Percentiles rank a stretch among this genome's conserved stretches.
phyloP scores from a whole-genome alignment of 1,140 invertebrate species.

The Lerema accius region DNA sequence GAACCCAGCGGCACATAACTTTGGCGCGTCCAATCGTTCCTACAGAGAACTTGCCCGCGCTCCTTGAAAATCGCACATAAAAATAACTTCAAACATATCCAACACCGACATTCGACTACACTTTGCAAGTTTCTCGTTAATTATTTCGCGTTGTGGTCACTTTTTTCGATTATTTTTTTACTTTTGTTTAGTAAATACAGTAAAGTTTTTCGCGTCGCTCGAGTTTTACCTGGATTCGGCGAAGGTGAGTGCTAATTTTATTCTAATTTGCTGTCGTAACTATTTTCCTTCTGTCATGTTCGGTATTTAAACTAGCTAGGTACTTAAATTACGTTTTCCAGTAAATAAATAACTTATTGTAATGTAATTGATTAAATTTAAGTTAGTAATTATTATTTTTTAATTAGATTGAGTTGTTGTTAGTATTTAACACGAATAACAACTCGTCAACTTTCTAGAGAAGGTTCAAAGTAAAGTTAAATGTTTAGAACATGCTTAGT shows the following conservation, averaged over 20 bases:
- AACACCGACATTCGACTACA: conserved; percentile 24
- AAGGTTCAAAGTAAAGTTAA: too few species aligned
- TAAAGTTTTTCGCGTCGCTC: conserved; percentile 46
- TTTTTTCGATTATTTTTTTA: conserved; percentile 40
- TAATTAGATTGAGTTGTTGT: too few species aligned
- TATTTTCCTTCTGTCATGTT: conserved; percentile 20
- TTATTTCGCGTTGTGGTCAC: conserved; percentile 47
- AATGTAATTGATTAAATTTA: too few species aligned
- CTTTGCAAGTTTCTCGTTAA: conserved; percentile 56
- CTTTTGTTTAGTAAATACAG: conserved; percentile 42
- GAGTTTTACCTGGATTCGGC: conserved; percentile 33
- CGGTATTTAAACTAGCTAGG: background rate
- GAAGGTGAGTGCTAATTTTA: conserved; percentile 46
- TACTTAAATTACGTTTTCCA: too few species aligned
- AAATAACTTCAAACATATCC: conserved; percentile 38
- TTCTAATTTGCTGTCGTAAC: conserved; percentile 36
- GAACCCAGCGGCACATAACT: conserved; percentile 65
- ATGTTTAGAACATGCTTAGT: too few species aligned
- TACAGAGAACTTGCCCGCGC: conserved; percentile 53
- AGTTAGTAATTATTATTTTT: too few species aligned
- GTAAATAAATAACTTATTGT: too few species aligned
- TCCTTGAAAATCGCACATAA: conserved; percentile 34
- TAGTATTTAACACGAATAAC: too few species aligned
- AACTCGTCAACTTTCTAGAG: too few species aligned
- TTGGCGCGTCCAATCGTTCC: conserved; percentile 70